Evolutionary conservation across 2,888 invertebrate genomes (phyloP).

Genomic region (Protophormia terraenovae): DNA sequence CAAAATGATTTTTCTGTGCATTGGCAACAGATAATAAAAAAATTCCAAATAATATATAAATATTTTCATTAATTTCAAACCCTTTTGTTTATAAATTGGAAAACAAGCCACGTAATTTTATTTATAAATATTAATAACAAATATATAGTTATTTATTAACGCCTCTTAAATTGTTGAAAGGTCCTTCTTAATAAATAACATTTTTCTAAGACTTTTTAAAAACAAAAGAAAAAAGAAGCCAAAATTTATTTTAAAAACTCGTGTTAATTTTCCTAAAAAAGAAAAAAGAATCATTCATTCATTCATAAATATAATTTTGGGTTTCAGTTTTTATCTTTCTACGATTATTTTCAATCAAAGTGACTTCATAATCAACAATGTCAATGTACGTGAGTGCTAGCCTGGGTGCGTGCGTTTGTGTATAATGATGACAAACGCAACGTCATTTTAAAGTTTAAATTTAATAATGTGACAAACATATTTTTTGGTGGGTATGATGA

Average conservation of each 20-base stretch:
- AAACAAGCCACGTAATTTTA: not conserved
- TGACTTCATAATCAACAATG: not conserved
- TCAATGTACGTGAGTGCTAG: constrained; percentile 28
- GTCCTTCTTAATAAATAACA: not conserved
- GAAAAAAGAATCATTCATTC: no score
- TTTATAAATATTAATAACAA: not conserved
- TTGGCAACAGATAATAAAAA: no score
- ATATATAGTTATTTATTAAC: no score
- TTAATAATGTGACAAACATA: not conserved
- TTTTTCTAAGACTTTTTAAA: not conserved
- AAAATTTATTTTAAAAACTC: not conserved
- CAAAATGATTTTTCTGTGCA: no score
- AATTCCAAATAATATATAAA: no score
- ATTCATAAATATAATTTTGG: not conserved
- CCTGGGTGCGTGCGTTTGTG: not conserved
- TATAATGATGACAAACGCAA: not conserved
- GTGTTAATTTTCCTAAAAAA: not conserved
- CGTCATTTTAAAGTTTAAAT: not conserved
- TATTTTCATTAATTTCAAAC: no score
- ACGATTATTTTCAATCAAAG: not conserved
- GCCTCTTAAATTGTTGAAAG: not conserved
- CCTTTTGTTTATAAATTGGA: not conserved
- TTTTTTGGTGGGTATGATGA: not conserved
- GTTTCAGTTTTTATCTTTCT: not conserved
- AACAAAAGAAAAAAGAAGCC: not conserved